These are phyloP conservation scores for Monochamus saltuarius DNA, from an alignment of 1,140 invertebrate species.

Conservation along the genomic window DNA sequence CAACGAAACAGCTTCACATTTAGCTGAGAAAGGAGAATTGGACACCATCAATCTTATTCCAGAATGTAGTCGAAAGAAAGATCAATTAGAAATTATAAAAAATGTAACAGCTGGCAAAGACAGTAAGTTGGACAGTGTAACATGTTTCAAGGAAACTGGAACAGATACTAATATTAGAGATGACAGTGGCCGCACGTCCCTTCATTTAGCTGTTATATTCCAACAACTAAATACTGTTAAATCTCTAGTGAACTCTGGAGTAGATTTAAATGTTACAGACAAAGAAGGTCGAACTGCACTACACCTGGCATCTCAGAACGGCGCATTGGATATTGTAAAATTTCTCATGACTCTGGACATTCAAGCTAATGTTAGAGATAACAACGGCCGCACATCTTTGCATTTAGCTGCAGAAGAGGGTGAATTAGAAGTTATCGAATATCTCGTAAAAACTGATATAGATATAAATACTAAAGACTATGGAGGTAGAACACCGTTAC, in stretches of 20 bases:
- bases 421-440: conserved; percentile 57
- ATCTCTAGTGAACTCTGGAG: conserved; percentile 19
- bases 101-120: conserved; percentile 14
- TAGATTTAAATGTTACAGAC: conserved; percentile 21
- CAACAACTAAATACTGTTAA: conserved; percentile 38
- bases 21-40: no score
- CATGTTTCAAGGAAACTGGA: conserved; percentile 23
- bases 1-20: conserved; percentile 5
- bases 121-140: conserved; percentile 25
- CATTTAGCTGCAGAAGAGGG: conserved; percentile 72
- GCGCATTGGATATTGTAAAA: conserved; percentile 29
- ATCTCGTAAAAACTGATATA: conserved; percentile 30
- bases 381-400: conserved; percentile 24
- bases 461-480: conserved; percentile 24
- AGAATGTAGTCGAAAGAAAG: no score
- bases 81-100: no score
- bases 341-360: conserved; percentile 29
- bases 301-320: conserved; percentile 29
- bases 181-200: conserved; percentile 36
- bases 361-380: conserved; percentile 25
- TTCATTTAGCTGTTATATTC: conserved; percentile 53
- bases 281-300: conserved; percentile 25
- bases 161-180: conserved; percentile 23
- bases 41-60: no score
- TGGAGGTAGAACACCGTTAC: conserved; percentile 30